These are phyloP conservation scores for Lycodopsis pacificus DNA, from an alignment of 2,797 vertebrate genomes.

Conservation along the genomic window DNA sequence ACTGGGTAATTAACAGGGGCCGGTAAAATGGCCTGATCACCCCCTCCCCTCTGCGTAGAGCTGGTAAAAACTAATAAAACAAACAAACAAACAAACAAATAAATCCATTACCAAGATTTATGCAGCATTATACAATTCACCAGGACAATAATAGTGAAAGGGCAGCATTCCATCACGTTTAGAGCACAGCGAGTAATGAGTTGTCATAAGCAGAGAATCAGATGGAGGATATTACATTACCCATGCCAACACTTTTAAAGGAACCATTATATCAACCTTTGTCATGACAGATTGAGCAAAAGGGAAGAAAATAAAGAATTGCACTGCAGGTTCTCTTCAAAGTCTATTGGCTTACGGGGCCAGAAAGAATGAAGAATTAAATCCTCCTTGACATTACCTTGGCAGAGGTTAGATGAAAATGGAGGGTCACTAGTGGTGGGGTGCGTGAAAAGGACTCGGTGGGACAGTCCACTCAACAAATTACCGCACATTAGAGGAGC, in stretches of 20 bases:
- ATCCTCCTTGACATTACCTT: slow-evolving; percentile 72
- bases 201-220: slow-evolving; percentile 71
- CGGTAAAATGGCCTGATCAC: slow-evolving; percentile 65
- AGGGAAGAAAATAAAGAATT: not conserved
- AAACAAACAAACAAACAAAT: slow-evolving; percentile 76
- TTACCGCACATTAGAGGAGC: slow-evolving; percentile 54
- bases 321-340: slow-evolving; percentile 31
- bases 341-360: slow-evolving; percentile 30
- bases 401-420: slow-evolving; percentile 61
- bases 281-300: slow-evolving; percentile 36
- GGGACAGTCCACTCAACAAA: slow-evolving; percentile 67
- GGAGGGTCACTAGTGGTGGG: slow-evolving; percentile 41
- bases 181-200: slow-evolving; percentile 67
- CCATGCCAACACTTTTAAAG: slow-evolving; percentile 56
- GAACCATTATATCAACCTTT: slow-evolving; percentile 63
- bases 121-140: slow-evolving; percentile 71
- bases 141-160: slow-evolving; percentile 72
- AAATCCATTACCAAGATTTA: slow-evolving; percentile 78
- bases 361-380: slow-evolving; percentile 50
- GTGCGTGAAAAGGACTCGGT: slow-evolving; percentile 51
- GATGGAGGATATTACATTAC: slow-evolving; percentile 62
- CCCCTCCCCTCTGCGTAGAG: slow-evolving; percentile 46
- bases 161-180: slow-evolving; percentile 76
- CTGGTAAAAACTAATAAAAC: slow-evolving; percentile 66
- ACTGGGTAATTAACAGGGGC: slow-evolving; percentile 70